A percentile compares a stretch with the other conserved stretches of the same genome.
These are phyloP conservation scores for Esperia sulphurella DNA, from an alignment of 2,888 invertebrate genomes.

Conservation along the genomic window DNA sequence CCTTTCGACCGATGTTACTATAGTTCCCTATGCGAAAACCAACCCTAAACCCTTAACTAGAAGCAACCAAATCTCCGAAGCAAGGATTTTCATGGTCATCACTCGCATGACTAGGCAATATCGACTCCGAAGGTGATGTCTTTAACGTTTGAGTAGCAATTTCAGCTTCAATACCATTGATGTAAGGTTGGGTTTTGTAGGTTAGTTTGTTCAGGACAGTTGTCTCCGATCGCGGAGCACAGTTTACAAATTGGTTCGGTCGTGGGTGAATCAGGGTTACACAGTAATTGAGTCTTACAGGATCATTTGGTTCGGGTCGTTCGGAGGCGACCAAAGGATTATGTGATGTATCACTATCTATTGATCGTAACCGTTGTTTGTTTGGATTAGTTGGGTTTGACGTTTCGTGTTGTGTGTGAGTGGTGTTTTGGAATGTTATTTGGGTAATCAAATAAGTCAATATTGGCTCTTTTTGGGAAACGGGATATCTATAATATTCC, in stretches of 20 bases:
- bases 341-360: constrained; percentile 59
- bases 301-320: constrained; percentile 56
- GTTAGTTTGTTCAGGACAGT: constrained; percentile 33
- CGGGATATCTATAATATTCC: no score
- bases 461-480: neutral
- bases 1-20: constrained; percentile 32
- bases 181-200: constrained; percentile 30
- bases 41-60: constrained; percentile 23
- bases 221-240: constrained; percentile 67
- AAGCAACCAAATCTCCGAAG: constrained; percentile 33
- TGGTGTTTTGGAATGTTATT: neutral
- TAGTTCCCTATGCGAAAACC: constrained; percentile 15
- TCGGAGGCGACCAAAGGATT: constrained; percentile 65
- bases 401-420: neutral
- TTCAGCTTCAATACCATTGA: constrained; percentile 10
- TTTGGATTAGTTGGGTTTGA: constrained; percentile 20
- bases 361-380: constrained; percentile 49
- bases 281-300: constrained; percentile 78
- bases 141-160: neutral
- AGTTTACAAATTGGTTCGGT: constrained; percentile 77
- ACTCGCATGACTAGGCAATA: constrained; percentile 77
- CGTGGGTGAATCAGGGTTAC: constrained; percentile 74
- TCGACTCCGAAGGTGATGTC: constrained; percentile 66
- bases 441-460: neutral
- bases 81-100: constrained; percentile 59